Percentiles rank a stretch among this genome's conserved stretches.
These are phyloP conservation scores for Liolophura sinensis DNA, from an alignment of 1,140 invertebrate genomes.

Conservation along the genomic window DNA sequence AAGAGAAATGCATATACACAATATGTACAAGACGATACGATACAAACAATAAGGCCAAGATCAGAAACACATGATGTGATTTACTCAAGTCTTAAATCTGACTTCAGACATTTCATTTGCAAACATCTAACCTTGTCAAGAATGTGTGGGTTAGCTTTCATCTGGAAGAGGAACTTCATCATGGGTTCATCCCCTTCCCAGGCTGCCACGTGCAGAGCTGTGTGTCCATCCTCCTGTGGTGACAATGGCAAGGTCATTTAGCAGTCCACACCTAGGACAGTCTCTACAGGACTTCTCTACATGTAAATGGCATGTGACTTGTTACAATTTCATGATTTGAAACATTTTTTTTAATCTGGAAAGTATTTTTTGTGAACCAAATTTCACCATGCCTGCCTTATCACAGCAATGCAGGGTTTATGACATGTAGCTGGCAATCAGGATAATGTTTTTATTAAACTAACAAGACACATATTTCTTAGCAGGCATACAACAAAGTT, in stretches of 20 bases:
- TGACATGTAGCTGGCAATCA: no score
- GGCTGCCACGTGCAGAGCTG: constrained; percentile 91
- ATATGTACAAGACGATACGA: no score
- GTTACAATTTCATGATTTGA: background rate
- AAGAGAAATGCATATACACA: no score
- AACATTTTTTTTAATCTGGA: background rate
- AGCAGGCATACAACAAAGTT: no score
- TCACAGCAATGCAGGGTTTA: no score
- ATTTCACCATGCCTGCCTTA: background rate
- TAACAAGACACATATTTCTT: no score
- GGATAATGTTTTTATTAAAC: no score
- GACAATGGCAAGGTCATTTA: background rate
- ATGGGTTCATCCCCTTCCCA: constrained; percentile 91
- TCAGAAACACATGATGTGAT: no score
- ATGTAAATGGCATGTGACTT: background rate
- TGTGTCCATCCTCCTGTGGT: constrained; percentile 82
- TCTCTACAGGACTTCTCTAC: background rate
- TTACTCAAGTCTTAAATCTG: no score
- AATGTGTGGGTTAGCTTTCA: constrained; percentile 90
- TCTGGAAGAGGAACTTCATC: constrained; percentile 93
- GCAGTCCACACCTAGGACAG: no score
- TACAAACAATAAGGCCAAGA: no score
- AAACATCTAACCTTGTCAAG: constrained; percentile 79
- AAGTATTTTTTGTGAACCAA: background rate
- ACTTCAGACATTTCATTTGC: no score